Percentiles rank a stretch among this genome's conserved stretches.
These are phyloP conservation scores for Enteromius viviparus DNA, from an alignment of 2,797 vertebrate genomes.

Conservation along the genomic window DNA sequence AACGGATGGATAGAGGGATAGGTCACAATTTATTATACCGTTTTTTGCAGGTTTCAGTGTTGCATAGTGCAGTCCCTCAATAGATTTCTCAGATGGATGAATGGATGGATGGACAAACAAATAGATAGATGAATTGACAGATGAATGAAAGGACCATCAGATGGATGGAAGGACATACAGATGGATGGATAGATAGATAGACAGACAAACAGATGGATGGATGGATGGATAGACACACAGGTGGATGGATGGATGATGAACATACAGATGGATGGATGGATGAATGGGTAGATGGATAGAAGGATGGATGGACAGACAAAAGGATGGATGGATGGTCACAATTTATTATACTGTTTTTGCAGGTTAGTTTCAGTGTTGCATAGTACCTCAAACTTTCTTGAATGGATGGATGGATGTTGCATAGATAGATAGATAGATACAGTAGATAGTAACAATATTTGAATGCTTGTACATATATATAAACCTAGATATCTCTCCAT, in stretches of 20 bases:
- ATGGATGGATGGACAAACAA: not conserved
- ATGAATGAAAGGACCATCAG: not conserved
- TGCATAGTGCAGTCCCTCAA: not conserved
- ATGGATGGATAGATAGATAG: too few relatives aligned
- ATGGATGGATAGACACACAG: too few relatives aligned
- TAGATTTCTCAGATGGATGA: not conserved
- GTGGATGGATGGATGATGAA: not conserved
- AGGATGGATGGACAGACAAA: not conserved
- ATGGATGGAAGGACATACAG: too few relatives aligned
- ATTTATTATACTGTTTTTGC: too few relatives aligned
- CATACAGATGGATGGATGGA: not conserved
- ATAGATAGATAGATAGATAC: not conserved
- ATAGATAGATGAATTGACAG: not conserved
- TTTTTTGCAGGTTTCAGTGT: not conserved
- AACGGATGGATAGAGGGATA: too few relatives aligned
- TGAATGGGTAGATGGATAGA: too few relatives aligned
- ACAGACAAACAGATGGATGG: too few relatives aligned
- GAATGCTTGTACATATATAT: slow-evolving; percentile 59
- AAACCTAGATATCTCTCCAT: slow-evolving; percentile 50
- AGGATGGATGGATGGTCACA: not conserved
- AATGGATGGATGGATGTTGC: not conserved
- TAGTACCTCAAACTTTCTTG: too few relatives aligned
- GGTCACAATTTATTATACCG: not conserved
- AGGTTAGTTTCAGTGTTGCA: not conserved
- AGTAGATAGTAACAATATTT: slow-evolving; percentile 28